phyloP scores from a whole-genome alignment of 2,888 invertebrate genomes.

The Dyspetes luteomarginatus region DNA sequence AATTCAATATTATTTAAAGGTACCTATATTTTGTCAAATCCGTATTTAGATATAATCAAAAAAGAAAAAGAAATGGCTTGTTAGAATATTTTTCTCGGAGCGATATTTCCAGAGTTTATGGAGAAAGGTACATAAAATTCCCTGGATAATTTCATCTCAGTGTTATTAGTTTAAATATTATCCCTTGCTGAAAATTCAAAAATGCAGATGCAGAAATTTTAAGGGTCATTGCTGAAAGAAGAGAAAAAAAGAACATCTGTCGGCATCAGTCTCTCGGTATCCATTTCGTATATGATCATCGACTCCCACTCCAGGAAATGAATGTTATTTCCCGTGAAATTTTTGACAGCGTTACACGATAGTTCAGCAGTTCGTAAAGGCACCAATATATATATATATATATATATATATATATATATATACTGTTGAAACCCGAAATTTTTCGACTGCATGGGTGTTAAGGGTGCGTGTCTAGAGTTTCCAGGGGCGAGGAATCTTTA shows the following conservation, averaged over 20 bases:
- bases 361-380: background rate
- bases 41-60: too few relatives aligned
- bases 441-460: background rate
- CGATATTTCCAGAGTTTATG: too few relatives aligned
- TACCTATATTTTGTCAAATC: too few relatives aligned
- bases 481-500: background rate
- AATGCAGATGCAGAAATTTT: background rate
- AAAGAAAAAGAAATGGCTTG: too few relatives aligned
- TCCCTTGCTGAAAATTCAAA: too few relatives aligned
- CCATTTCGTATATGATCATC: constrained; percentile 11
- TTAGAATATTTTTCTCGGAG: too few relatives aligned
- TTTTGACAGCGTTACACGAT: constrained; percentile 40
- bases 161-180: too few relatives aligned
- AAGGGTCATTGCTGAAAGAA: background rate
- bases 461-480: constrained; percentile 22
- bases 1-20: too few relatives aligned
- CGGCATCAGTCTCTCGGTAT: constrained; percentile 14
- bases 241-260: background rate
- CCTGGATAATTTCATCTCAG: too few relatives aligned
- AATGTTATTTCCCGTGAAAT: constrained; percentile 48
- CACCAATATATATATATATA: constrained; percentile 5
- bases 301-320: constrained; percentile 11
- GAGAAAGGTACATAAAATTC: too few relatives aligned
- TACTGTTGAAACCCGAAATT: background rate
- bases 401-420: background rate